A percentile compares a stretch with the other conserved stretches of the same genome.
These are phyloP conservation scores for Mesorhabditis spiculigera DNA, from an alignment of 2,888 invertebrate genomes.

Conservation along the genomic window DNA sequence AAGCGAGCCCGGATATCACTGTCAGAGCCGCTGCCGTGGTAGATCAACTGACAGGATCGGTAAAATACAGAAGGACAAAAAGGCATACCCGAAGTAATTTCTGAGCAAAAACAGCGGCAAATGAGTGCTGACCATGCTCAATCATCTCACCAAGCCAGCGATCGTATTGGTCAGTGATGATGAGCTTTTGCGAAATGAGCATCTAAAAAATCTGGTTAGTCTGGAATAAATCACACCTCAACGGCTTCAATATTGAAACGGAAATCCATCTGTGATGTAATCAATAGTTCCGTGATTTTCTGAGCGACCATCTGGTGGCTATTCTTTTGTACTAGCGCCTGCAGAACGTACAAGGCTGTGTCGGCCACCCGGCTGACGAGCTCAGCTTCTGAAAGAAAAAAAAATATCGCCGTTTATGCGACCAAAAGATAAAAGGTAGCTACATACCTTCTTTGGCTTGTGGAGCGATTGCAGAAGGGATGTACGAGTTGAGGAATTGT, in stretches of 20 bases:
- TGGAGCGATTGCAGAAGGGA: not conserved
- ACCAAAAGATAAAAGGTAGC: not conserved
- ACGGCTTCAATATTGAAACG: constrained; percentile 71
- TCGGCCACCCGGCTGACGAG: not conserved
- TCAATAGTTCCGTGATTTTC: constrained; percentile 29
- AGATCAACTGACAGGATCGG: not conserved
- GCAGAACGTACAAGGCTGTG: constrained; percentile 19
- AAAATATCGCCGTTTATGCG: not conserved
- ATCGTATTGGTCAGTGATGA: constrained; percentile 79
- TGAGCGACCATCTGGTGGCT: no score
- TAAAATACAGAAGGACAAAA: not conserved
- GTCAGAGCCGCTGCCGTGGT: not conserved
- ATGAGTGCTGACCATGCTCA: constrained; percentile 76
- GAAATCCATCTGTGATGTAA: constrained; percentile 36
- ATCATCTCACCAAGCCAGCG: constrained; percentile 76
- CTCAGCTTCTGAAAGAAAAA: not conserved
- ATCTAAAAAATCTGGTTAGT: constrained; percentile 59
- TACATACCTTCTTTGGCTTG: not conserved
- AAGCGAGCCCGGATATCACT: constrained; percentile 17
- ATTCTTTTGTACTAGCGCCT: constrained; percentile 35
- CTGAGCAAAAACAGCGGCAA: constrained; percentile 78
- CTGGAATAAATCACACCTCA: constrained; percentile 66
- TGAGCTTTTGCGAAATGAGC: constrained; percentile 74
- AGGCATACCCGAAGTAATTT: constrained; percentile 57
- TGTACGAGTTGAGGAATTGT: not conserved